These are phyloP conservation scores for Cryptomyrus ogoouensis DNA, from an alignment of 2,113 vertebrate species.

Conservation along the genomic window DNA sequence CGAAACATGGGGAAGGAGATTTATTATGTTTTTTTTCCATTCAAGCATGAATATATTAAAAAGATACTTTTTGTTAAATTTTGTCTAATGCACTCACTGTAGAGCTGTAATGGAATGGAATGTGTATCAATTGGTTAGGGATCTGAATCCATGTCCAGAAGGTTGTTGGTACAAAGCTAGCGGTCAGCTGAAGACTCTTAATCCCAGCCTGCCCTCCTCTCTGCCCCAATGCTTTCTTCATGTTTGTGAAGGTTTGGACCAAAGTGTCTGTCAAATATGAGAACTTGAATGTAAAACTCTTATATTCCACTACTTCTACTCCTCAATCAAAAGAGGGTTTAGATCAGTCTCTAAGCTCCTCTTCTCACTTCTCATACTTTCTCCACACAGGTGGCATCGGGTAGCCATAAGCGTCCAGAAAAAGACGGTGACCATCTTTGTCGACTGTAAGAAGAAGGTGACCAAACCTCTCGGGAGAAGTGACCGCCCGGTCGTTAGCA, in stretches of 20 bases:
- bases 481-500: constrained; percentile 74
- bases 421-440: constrained; percentile 87
- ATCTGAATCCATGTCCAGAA: background rate
- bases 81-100: background rate
- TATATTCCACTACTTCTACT: background rate
- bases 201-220: background rate
- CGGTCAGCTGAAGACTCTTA: background rate
- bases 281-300: background rate
- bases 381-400: constrained; percentile 81
- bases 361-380: background rate
- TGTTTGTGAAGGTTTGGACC: background rate
- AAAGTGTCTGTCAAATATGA: background rate
- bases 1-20: background rate
- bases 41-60: background rate
- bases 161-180: background rate
- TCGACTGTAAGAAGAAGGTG: constrained; percentile 92
- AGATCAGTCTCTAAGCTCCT: background rate
- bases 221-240: background rate
- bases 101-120: background rate
- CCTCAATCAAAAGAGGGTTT: background rate
- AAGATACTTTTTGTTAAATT: background rate
- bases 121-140: background rate
- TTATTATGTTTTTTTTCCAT: background rate
- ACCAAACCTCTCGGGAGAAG: constrained; percentile 78
- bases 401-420: constrained; percentile 95